These are phyloP conservation scores for Pangasius macronema DNA, from an alignment of 2,797 vertebrate species.

Conservation along the genomic window DNA sequence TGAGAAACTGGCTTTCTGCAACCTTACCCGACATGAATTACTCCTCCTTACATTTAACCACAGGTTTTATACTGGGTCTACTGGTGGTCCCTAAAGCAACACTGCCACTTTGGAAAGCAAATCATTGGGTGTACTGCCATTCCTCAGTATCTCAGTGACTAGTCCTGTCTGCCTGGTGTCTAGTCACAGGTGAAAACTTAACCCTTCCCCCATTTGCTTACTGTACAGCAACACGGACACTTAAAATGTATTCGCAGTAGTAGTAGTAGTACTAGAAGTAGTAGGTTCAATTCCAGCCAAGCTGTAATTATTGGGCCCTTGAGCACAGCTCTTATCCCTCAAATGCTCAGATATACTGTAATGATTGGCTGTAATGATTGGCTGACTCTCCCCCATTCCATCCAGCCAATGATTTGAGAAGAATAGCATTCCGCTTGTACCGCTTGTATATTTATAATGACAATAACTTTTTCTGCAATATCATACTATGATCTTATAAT, in stretches of 20 bases:
- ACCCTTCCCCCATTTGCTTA: not conserved
- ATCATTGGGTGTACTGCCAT: not conserved
- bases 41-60: not conserved
- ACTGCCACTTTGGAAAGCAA: not conserved
- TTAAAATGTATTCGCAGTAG: not conserved
- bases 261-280: not conserved
- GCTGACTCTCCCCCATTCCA: too few relatives aligned
- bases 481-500: not conserved
- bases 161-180: not conserved
- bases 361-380: too few relatives aligned
- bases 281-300: not conserved
- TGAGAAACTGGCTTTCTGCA: not conserved
- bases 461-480: not conserved
- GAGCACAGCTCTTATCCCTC: not conserved
- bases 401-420: not conserved
- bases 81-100: not conserved
- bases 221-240: not conserved
- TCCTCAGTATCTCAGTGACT: not conserved
- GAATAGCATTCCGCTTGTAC: too few relatives aligned
- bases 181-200: not conserved
- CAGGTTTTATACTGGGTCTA: not conserved
- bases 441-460: not conserved
- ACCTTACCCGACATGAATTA: not conserved
- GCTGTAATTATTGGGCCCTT: not conserved
- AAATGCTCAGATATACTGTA: not conserved